phyloP scores from a whole-genome alignment of 2,113 vertebrate genomes.

The Callipepla californica region DNA sequence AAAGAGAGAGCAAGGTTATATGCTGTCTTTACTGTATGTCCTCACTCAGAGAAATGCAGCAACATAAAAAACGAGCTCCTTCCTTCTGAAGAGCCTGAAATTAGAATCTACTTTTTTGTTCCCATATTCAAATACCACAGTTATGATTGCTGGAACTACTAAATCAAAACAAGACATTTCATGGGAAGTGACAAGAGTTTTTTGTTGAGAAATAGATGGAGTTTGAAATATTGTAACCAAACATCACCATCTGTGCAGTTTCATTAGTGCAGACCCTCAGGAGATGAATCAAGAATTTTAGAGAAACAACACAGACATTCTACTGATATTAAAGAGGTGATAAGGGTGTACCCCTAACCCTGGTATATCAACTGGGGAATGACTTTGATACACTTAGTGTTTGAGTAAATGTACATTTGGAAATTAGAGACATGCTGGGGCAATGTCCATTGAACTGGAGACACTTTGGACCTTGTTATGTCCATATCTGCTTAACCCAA shows the following conservation, averaged over 20 bases:
- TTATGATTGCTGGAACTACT: not conserved
- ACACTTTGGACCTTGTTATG: not conserved
- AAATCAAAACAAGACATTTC: not conserved
- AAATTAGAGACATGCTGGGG: rapidly evolving
- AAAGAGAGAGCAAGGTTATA: not conserved
- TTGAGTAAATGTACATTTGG: not conserved
- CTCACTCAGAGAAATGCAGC: not conserved
- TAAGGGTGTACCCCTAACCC: not conserved
- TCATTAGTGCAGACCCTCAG: not conserved
- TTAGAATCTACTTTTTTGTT: not conserved
- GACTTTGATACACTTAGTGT: not conserved
- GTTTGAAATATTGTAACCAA: not conserved
- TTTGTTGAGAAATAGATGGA: not conserved
- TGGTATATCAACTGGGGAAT: not conserved
- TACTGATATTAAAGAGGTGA: not conserved
- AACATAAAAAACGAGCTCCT: not conserved
- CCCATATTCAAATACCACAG: not conserved
- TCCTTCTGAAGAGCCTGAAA: not conserved
- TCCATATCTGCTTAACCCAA: rapidly evolving
- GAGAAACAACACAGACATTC: rapidly evolving
- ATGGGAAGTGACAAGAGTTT: not conserved
- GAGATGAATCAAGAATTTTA: not conserved
- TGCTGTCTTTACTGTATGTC: not conserved
- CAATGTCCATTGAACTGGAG: not conserved
- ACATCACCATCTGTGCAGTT: not conserved